Evolutionary conservation across 2,888 invertebrate genomes (phyloP).

Genomic region (Athrips mouffetella): DNA sequence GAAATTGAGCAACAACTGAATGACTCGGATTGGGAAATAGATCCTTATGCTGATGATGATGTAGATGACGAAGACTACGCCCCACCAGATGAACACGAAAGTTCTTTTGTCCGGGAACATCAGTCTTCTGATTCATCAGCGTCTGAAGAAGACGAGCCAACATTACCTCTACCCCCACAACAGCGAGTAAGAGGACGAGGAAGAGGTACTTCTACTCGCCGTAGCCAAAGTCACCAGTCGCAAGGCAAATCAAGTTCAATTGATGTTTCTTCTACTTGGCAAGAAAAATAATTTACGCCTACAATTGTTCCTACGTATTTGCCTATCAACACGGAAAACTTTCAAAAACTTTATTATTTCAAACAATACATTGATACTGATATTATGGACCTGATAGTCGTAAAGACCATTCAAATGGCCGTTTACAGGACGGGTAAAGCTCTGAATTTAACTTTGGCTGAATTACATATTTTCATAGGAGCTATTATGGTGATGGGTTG

Average conservation of each 20-base stretch:
- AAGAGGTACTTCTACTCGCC: background rate
- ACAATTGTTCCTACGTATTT: constrained; percentile 6
- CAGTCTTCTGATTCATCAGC: background rate
- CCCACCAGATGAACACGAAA: background rate
- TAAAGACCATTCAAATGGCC: background rate
- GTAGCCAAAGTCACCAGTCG: background rate
- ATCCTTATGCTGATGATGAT: background rate
- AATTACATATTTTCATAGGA: background rate
- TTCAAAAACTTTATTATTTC: constrained; percentile 5
- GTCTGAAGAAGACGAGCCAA: background rate
- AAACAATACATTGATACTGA: background rate
- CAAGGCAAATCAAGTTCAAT: background rate
- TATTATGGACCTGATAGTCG: background rate
- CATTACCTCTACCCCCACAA: background rate
- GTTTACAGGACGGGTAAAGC: background rate
- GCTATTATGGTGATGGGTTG: background rate
- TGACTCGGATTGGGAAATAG: background rate
- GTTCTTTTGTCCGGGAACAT: background rate
- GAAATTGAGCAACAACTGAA: background rate
- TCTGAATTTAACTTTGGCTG: background rate
- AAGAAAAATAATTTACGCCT: constrained; percentile 2
- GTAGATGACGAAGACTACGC: background rate
- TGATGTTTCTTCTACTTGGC: constrained; percentile 2
- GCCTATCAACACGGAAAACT: constrained; percentile 7
- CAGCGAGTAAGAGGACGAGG: background rate